These are phyloP conservation scores for Caenorhabditis inopinata DNA, from an alignment of 1,140 invertebrate species.

Conservation along the genomic window DNA sequence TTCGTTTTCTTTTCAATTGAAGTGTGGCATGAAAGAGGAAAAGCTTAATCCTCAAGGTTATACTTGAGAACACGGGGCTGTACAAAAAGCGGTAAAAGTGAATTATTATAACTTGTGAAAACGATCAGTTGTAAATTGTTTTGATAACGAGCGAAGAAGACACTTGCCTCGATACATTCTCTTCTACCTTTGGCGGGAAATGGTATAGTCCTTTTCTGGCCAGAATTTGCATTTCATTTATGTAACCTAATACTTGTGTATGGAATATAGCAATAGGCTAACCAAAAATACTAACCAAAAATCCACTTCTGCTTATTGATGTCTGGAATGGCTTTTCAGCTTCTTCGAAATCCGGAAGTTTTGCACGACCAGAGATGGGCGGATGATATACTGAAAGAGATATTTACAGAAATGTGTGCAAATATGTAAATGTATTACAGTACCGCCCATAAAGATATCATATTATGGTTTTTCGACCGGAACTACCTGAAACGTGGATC, in stretches of 20 bases:
- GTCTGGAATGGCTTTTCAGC: not conserved
- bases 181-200: not conserved
- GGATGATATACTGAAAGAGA: too few relatives aligned
- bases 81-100: not conserved
- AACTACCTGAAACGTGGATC: too few relatives aligned
- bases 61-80: not conserved
- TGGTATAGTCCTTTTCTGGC: not conserved
- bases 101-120: not conserved
- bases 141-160: not conserved
- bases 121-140: not conserved
- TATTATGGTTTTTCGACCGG: too few relatives aligned
- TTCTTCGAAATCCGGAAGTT: too few relatives aligned
- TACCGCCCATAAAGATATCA: too few relatives aligned
- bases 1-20: not conserved
- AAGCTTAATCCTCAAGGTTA: constrained; percentile 16
- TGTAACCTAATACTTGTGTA: not conserved
- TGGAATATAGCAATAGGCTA: not conserved
- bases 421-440: too few relatives aligned
- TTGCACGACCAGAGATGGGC: too few relatives aligned
- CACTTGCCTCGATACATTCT: not conserved
- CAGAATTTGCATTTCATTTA: not conserved
- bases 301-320: not conserved
- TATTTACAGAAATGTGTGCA: too few relatives aligned
- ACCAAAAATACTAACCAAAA: not conserved
- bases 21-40: not conserved